These are phyloP conservation scores for Acanthosepion pharaonis DNA, from an alignment of 2,888 invertebrate genomes.

Conservation along the genomic window DNA sequence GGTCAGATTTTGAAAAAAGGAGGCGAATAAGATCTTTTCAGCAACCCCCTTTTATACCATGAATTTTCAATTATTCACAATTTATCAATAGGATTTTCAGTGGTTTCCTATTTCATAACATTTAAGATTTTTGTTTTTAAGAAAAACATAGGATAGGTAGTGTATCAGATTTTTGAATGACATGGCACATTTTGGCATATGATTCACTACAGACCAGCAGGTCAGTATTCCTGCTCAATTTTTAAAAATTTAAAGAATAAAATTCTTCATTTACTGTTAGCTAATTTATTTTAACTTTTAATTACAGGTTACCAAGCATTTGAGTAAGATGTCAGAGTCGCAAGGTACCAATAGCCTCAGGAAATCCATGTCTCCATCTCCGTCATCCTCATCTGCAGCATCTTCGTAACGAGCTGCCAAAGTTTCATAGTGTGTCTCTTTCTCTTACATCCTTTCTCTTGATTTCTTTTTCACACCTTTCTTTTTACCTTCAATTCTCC, in stretches of 20 bases:
- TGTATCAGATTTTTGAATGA: no score
- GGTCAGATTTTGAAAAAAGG: no score
- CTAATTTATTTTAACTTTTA: not conserved
- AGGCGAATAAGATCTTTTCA: no score
- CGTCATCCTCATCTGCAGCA: conserved; percentile 57
- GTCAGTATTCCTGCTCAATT: not conserved
- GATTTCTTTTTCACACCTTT: not conserved
- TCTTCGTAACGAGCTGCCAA: conserved; percentile 49
- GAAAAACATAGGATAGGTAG: no score
- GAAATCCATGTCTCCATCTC: conserved; percentile 64
- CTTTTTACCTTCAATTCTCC: not conserved
- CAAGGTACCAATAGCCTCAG: conserved; percentile 57
- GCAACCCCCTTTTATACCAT: no score
- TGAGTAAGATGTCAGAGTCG: conserved; percentile 55
- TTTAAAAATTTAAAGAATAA: no score
- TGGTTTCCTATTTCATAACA: no score
- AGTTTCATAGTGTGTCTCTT: not conserved
- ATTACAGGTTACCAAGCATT: conserved; percentile 59
- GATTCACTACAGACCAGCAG: no score
- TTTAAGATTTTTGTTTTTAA: no score
- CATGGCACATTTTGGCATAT: no score
- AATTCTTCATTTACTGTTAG: not conserved
- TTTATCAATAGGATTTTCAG: no score
- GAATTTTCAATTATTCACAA: no score
- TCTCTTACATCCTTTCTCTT: not conserved